Percentiles rank a stretch among this genome's conserved stretches.
These are phyloP conservation scores for Porites lobata DNA, from an alignment of 92 coral and sea anemone genomes.

Conservation along the genomic window DNA sequence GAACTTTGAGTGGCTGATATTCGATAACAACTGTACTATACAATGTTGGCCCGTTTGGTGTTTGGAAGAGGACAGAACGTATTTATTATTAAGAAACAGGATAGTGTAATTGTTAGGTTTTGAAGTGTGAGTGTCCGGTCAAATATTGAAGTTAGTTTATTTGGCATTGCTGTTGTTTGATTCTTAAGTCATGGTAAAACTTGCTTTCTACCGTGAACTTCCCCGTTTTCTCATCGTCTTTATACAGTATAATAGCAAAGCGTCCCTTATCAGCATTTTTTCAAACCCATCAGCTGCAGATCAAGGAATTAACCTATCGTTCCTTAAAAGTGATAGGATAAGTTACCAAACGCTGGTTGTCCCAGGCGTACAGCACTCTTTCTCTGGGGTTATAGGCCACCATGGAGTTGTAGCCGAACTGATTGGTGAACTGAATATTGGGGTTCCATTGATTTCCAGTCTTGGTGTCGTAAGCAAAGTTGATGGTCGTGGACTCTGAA, in stretches of 20 bases:
- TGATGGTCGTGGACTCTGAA: no score
- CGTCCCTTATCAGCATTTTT: not conserved
- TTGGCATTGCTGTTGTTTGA: no score
- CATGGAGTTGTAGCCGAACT: conserved; percentile 38
- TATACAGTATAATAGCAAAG: not conserved
- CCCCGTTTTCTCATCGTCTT: not conserved
- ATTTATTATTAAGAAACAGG: no score
- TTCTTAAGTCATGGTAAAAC: no score
- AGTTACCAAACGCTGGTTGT: not conserved
- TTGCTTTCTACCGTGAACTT: no score
- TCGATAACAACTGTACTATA: no score
- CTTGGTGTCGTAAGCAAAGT: not conserved
- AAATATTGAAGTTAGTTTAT: not conserved
- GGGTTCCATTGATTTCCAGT: conserved; percentile 25
- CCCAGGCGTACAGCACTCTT: conserved; percentile 62
- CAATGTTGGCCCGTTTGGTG: no score
- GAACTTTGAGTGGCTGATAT: no score
- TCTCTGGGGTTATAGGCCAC: conserved; percentile 55
- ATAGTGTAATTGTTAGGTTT: no score
- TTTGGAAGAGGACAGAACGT: no score
- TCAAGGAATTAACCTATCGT: not conserved
- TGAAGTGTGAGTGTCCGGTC: not conserved
- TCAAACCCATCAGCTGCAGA: not conserved
- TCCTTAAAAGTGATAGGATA: conserved; percentile 49
- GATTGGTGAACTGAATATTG: conserved; percentile 39